A percentile compares a stretch with the other conserved stretches of the same genome.
phyloP scores from a whole-genome alignment of 2,888 invertebrate species.

The Willowsia nigromaculata region DNA sequence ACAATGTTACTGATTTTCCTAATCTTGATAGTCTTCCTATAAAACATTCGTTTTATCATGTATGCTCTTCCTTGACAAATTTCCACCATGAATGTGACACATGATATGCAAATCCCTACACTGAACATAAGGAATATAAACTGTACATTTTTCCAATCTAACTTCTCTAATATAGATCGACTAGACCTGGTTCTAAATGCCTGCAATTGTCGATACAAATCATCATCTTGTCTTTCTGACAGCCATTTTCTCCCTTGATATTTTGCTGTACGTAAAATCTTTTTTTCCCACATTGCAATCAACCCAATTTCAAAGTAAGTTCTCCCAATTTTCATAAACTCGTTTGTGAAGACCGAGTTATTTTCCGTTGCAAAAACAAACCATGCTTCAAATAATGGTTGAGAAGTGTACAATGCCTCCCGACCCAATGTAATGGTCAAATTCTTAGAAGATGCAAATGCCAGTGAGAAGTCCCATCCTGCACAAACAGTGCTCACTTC shows the following conservation, averaged over 20 bases:
- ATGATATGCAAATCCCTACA: constrained; percentile 5
- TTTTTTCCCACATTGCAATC: constrained; percentile 22
- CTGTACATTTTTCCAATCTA: constrained; percentile 33
- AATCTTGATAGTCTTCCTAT: constrained; percentile 6
- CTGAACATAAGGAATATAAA: constrained; percentile 41
- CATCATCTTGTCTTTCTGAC: background rate
- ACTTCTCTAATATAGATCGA: background rate
- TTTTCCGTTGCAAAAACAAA: constrained; percentile 53
- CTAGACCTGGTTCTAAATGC: background rate
- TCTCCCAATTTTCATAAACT: constrained; percentile 37
- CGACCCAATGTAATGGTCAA: constrained; percentile 40
- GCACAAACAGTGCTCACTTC: constrained; percentile 59
- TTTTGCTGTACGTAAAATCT: background rate
- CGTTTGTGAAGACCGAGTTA: constrained; percentile 51
- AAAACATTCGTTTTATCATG: background rate
- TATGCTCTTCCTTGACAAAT: background rate
- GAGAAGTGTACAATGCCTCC: constrained; percentile 32
- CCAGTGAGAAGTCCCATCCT: constrained; percentile 60
- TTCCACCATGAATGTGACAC: background rate
- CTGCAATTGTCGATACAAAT: constrained; percentile 9
- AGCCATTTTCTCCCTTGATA: constrained; percentile 40
- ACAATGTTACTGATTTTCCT: constrained; percentile 59
- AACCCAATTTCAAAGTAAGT: constrained; percentile 13
- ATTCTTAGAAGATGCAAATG: constrained; percentile 54
- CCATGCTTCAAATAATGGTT: constrained; percentile 54